Percentiles rank a stretch among this genome's conserved stretches.
These are phyloP conservation scores for Neodiprion fabricii DNA, from an alignment of 1,140 invertebrate genomes.

Conservation along the genomic window DNA sequence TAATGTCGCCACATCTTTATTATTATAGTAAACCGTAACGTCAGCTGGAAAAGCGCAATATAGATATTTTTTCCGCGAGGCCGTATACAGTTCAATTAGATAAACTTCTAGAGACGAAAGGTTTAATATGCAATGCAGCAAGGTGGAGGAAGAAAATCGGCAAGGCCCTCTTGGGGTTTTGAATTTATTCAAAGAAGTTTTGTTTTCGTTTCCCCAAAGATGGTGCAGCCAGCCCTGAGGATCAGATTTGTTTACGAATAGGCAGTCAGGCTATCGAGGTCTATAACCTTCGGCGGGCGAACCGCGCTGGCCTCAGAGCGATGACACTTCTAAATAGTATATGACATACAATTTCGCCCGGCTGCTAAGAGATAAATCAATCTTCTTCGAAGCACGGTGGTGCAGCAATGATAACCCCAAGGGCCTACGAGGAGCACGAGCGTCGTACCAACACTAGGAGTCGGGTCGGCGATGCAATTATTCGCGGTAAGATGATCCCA, in stretches of 20 bases:
- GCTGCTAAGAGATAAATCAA: not conserved
- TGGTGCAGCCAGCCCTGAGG: too few species aligned
- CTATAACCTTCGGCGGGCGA: too few species aligned
- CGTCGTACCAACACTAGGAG: slow-evolving; percentile 1
- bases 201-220: too few species aligned
- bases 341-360: not conserved
- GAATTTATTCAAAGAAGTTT: too few species aligned
- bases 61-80: slow-evolving; percentile 23
- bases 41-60: not conserved
- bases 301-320: not conserved
- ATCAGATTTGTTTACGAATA: too few species aligned
- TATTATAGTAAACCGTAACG: too few species aligned
- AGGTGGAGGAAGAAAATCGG: not conserved
- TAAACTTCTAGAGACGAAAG: not conserved
- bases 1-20: not conserved
- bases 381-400: not conserved
- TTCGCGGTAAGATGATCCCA: slow-evolving; percentile 38
- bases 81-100: slow-evolving; percentile 34
- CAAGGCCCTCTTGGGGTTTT: too few species aligned
- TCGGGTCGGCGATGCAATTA: slow-evolving; percentile 33
- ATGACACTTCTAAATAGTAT: not conserved
- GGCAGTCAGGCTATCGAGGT: too few species aligned
- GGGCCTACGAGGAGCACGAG: not conserved
- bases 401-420: not conserved
- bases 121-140: not conserved